phyloP scores from a whole-genome alignment of 2,888 invertebrate genomes.

The Caenorhabditis sinica region DNA sequence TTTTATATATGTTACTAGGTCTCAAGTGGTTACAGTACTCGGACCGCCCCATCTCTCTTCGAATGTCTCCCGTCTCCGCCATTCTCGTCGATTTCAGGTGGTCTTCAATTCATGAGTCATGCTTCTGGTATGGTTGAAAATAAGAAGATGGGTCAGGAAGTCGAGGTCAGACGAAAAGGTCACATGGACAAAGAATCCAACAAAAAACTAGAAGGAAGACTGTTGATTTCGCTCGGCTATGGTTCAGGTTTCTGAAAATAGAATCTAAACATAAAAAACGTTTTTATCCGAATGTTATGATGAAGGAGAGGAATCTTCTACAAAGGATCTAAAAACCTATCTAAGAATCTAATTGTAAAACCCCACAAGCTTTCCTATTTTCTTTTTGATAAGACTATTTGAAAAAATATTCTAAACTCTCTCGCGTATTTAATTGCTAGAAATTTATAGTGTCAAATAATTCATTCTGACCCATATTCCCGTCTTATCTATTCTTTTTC shows the following conservation, averaged over 20 bases:
- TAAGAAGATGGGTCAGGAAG: slow-evolving; percentile 45
- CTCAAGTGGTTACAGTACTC: slow-evolving; percentile 68
- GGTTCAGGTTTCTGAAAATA: neutral
- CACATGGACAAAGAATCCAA: slow-evolving; percentile 35
- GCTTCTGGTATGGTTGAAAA: slow-evolving; percentile 35
- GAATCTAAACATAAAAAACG: too few relatives aligned
- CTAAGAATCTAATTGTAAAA: too few relatives aligned
- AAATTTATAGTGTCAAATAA: neutral
- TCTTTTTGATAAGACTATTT: too few relatives aligned
- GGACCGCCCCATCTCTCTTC: slow-evolving; percentile 42
- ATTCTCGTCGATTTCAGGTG: slow-evolving; percentile 53
- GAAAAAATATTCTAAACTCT: too few relatives aligned
- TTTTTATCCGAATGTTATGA: too few relatives aligned
- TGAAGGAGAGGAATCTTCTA: too few relatives aligned
- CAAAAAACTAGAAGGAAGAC: slow-evolving; percentile 15
- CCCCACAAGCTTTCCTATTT: too few relatives aligned
- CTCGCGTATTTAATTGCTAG: too few relatives aligned
- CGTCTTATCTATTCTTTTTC: slow-evolving; percentile 8
- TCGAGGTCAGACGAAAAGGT: slow-evolving; percentile 41
- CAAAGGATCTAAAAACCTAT: too few relatives aligned
- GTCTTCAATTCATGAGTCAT: slow-evolving; percentile 43
- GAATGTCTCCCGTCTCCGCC: slow-evolving; percentile 32
- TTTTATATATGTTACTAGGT: slow-evolving; percentile 52
- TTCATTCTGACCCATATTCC: slow-evolving; percentile 16
- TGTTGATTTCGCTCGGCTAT: neutral